Conservation (phyloP, 2,888 invertebrate species). For the Nesidiocoris tenuis region DNA sequence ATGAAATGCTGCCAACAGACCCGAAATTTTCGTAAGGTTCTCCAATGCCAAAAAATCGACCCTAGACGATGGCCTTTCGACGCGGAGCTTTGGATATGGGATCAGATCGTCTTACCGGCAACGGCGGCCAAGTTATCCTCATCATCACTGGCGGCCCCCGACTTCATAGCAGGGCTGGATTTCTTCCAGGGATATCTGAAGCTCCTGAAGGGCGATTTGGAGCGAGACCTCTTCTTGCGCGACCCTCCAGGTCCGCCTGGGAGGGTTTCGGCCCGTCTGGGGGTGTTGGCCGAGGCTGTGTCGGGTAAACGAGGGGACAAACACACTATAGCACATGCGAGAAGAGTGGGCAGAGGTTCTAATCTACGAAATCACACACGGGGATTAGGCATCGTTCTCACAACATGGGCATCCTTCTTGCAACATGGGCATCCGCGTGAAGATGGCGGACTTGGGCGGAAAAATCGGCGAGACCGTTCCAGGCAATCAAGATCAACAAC, state of each 20-base stretch:
- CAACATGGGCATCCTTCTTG: neutral
- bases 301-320: constrained; percentile 5
- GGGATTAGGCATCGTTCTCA: neutral
- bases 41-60: no score
- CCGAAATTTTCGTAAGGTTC: no score
- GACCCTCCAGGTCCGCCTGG: constrained; percentile 28
- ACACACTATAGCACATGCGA: constrained; percentile 26
- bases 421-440: no score
- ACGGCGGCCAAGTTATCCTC: constrained; percentile 64
- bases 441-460: no score
- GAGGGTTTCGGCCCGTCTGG: constrained; percentile 35
- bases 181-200: constrained; percentile 78
- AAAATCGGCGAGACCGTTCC: no score
- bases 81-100: no score
- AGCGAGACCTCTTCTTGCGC: constrained; percentile 73
- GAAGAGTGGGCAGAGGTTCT: constrained; percentile 5
- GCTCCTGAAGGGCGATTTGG: constrained; percentile 91
- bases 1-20: no score
- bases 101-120: constrained; percentile 41
- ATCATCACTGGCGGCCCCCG: constrained; percentile 75
- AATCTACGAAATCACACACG: constrained; percentile 3
- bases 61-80: no score
- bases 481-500: no score
- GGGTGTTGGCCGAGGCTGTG: constrained; percentile 23
- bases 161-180: constrained; percentile 51